phyloP scores from a whole-genome alignment of 2,888 invertebrate genomes.

The Idaea dimidiata region DNA sequence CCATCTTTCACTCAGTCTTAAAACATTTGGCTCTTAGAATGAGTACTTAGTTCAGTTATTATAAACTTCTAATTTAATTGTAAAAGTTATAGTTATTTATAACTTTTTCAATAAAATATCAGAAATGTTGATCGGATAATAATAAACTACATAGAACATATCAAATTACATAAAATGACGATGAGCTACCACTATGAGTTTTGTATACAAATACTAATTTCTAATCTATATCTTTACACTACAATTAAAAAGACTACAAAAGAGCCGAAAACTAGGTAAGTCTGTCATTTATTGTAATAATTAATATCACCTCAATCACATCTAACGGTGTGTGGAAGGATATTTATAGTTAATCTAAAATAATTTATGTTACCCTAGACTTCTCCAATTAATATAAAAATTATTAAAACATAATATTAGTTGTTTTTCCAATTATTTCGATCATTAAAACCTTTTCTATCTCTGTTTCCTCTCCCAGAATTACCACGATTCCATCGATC shows the following conservation, averaged over 20 bases:
- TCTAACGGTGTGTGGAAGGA: conserved; percentile 63
- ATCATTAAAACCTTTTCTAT: conserved; percentile 75
- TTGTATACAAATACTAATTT: conserved; percentile 38
- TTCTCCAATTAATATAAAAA: conserved; percentile 10
- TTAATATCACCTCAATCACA: conserved; percentile 71
- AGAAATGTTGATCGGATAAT: conserved; percentile 1
- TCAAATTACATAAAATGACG: neutral
- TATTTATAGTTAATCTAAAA: conserved; percentile 42
- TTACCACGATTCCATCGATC: conserved; percentile 74
- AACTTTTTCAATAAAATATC: conserved; percentile 28
- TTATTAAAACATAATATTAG: conserved; percentile 48
- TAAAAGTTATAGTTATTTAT: conserved; percentile 22
- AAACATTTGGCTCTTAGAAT: conserved; percentile 77
- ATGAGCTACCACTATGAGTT: neutral
- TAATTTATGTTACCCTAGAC: conserved; percentile 39
- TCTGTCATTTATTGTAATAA: conserved; percentile 44
- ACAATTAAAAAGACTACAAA: conserved; percentile 48
- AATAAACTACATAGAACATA: neutral
- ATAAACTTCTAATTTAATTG: neutral
- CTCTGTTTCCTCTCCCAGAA: conserved; percentile 69
- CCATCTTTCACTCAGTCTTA: conserved; percentile 74
- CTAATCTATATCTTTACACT: conserved; percentile 18
- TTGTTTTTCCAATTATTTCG: conserved; percentile 77
- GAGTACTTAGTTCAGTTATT: conserved; percentile 47
- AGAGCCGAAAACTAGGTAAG: conserved; percentile 47